These are phyloP conservation scores for Azemiops feae DNA, from an alignment of 2,113 vertebrate genomes.

Conservation along the genomic window DNA sequence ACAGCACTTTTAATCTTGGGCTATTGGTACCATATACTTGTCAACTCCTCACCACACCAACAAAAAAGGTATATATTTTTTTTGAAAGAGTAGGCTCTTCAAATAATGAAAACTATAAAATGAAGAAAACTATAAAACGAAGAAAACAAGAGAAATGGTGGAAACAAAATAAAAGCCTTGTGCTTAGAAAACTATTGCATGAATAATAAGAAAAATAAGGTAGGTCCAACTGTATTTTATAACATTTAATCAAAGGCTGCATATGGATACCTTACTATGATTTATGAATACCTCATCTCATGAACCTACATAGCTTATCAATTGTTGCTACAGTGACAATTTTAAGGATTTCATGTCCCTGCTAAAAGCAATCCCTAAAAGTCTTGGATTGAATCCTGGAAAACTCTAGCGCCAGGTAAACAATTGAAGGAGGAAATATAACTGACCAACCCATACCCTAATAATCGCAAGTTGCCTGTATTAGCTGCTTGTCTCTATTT, in stretches of 20 bases:
- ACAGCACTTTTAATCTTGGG: neutral
- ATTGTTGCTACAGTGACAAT: neutral
- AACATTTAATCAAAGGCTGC: neutral
- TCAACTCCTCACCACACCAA: neutral
- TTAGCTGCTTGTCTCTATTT: constrained; percentile 37
- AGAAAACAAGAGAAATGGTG: neutral
- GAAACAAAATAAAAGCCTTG: neutral
- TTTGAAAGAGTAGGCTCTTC: neutral
- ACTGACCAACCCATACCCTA: neutral
- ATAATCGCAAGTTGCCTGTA: constrained; percentile 38
- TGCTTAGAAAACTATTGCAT: neutral
- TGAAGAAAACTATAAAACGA: neutral
- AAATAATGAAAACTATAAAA: neutral
- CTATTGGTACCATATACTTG: neutral
- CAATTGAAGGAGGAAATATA: constrained; percentile 30
- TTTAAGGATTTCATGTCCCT: neutral
- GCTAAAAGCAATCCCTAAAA: neutral
- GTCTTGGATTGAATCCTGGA: neutral
- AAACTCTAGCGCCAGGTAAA: neutral
- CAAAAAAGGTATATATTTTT: neutral
- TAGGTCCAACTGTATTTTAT: neutral
- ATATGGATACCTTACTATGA: neutral
- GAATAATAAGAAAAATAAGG: neutral
- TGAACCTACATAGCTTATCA: neutral
- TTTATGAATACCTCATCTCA: neutral